Base-by-base conservation (phyloP, 2,888 invertebrate genomes). In the Drosophila histrio region DNA sequence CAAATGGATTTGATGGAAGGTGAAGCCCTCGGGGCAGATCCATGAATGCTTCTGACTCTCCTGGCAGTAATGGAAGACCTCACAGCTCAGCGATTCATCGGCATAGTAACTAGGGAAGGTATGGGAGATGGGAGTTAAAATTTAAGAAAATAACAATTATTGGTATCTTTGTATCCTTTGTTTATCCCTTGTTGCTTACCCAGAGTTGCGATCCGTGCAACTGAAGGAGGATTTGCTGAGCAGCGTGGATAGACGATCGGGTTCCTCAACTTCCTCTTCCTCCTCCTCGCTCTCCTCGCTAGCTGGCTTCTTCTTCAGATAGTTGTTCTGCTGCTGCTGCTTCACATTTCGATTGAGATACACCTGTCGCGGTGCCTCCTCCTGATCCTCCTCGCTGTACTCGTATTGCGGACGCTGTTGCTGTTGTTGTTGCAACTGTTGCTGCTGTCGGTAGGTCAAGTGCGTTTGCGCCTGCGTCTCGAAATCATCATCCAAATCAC, bases 41-140 rank as follows among this genome's bases (percentile, higher is more conserved):
- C 97, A 98, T 2, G 97, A 97, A 91, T 97, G 97, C 88, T 95
- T 95, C 34, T 96, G 96, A 81, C 95, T 96, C 80, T 97, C 97
- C 90, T 97, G 97, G 90, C 97, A 97, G 91, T 97, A 97, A 90
- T 97, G 97, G 94, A 97, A 98, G 34, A 97, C 97, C 92, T 97
- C 97, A 89, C 97, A 98, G 85, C 94, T 94, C 21, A 98, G 93
- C 41, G 96, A 96, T 87, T 97, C 96, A 89, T 97, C 97, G 22
- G 97, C 97, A 90, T 97, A 97, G 92, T 97, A 98, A 7, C 92
- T 92, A 38, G 1, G 0, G 69, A 57, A 13, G n/a, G n/a, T n/a
- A n/a, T n/a, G n/a, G n/a, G n/a, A n/a, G 19, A 11, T n/a, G 19
- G 2, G 11, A 38, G 11, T 11, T 2, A 2, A 2, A 8, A 4